These are phyloP conservation scores for Malacosoma neustria DNA, from an alignment of 2,888 invertebrate genomes.

Conservation along the genomic window DNA sequence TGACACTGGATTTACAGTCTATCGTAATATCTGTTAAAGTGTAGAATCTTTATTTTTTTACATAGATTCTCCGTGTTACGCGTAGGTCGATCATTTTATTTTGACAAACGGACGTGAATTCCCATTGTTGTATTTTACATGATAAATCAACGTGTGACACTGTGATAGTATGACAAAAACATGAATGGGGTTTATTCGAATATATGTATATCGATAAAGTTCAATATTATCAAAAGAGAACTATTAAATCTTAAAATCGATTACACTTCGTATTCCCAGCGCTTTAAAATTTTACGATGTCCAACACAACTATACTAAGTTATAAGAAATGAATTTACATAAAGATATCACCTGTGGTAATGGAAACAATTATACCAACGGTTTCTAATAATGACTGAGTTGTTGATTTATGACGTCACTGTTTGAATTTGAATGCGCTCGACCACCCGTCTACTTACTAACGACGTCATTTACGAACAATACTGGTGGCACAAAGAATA, in stretches of 20 bases:
- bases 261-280: neutral
- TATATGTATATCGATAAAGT: conserved; percentile 22
- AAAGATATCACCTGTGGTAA: conserved; percentile 31
- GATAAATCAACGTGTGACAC: conserved; percentile 57
- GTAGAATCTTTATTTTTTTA: neutral
- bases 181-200: conserved; percentile 38
- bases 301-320: conserved; percentile 1
- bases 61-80: conserved; percentile 43
- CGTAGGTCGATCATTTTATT: conserved; percentile 64
- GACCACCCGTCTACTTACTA: conserved; percentile 70
- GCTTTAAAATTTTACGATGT: conserved; percentile 11
- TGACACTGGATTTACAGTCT: conserved; percentile 14
- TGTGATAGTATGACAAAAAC: conserved; percentile 40
- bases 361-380: conserved; percentile 47
- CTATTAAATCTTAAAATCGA: conserved; percentile 1
- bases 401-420: conserved; percentile 59
- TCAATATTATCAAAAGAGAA: conserved; percentile 12
- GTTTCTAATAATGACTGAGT: conserved; percentile 38
- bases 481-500: conserved; percentile 65
- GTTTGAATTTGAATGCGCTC: conserved; percentile 64
- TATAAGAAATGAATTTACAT: conserved; percentile 21
- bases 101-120: conserved; percentile 57
- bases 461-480: conserved; percentile 68
- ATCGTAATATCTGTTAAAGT: conserved; percentile 15
- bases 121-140: conserved; percentile 55